Conservation (phyloP, 2,113 vertebrate genomes). For the Rhegmatorhina hoffmannsi region DNA sequence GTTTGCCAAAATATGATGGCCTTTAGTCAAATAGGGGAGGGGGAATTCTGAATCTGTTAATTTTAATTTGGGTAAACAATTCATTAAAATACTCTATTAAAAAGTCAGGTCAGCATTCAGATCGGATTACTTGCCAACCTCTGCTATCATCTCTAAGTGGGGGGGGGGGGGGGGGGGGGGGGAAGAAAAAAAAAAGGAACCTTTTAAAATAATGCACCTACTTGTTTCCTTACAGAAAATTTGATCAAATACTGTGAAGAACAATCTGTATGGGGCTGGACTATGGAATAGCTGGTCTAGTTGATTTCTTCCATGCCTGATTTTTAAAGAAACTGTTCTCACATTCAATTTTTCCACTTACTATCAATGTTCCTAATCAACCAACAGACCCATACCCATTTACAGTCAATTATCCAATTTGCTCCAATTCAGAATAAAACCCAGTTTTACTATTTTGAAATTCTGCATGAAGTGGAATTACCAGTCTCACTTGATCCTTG, state of each 20-base stretch:
- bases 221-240: neutral
- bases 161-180: too few species aligned
- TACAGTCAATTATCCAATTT: neutral
- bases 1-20: too few species aligned
- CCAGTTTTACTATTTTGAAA: neutral
- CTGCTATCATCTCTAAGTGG: too few species aligned
- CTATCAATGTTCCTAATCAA: neutral
- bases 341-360: neutral
- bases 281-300: neutral
- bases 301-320: neutral
- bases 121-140: too few species aligned
- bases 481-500: neutral
- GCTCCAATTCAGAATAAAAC: neutral
- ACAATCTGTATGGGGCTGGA: neutral
- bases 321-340: neutral
- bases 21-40: too few species aligned
- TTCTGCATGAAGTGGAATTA: neutral
- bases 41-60: too few species aligned
- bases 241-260: neutral
- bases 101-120: too few species aligned
- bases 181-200: too few species aligned
- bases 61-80: too few species aligned
- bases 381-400: neutral
- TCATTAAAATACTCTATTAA: too few species aligned
- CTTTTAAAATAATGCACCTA: too few species aligned